Evolutionary conservation across 1,140 invertebrate species (phyloP).

Genomic region (Zaprionus gabonicus): DNA sequence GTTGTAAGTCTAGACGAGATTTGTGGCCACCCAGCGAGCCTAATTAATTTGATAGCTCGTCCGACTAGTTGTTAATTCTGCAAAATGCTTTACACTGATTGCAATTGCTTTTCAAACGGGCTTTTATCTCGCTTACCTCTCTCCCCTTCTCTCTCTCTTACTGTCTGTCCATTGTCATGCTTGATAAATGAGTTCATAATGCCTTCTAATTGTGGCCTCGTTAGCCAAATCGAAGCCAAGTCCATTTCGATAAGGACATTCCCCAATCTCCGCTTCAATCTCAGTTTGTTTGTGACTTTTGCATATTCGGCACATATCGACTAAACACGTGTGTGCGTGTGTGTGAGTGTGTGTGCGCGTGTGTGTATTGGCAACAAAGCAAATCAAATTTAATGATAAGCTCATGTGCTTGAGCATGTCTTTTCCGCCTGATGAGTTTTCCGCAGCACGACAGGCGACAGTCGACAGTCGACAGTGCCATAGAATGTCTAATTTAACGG

Average conservation of each 20-base stretch:
- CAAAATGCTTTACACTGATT: constrained; percentile 43
- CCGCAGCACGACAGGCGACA: constrained; percentile 19
- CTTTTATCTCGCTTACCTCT: constrained; percentile 3
- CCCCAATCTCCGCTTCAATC: background rate
- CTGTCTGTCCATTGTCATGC: background rate
- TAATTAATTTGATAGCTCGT: constrained; percentile 46
- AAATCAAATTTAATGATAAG: constrained; percentile 82
- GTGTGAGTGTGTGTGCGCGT: constrained; percentile 12
- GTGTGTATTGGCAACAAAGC: constrained; percentile 60
- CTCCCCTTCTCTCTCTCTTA: background rate
- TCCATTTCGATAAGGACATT: constrained; percentile 12
- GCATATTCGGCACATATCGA: constrained; percentile 36
- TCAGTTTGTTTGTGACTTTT: constrained; percentile 23
- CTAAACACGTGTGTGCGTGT: background rate
- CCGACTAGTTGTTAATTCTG: constrained; percentile 27
- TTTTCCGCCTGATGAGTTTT: constrained; percentile 64
- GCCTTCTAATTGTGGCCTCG: constrained; percentile 71
- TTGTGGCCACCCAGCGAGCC: constrained; percentile 32
- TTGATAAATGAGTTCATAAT: constrained; percentile 77
- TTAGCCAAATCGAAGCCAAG: constrained; percentile 32
- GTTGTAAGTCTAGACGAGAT: constrained; percentile 20
- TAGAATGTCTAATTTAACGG: constrained; percentile 70
- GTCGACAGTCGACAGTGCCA: constrained; percentile 30
- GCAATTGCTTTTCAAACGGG: constrained; percentile 24
- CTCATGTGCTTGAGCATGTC: constrained; percentile 71